Evolutionary conservation across 2,888 invertebrate species (phyloP).

Genomic region (Dysmachus trigonus): DNA sequence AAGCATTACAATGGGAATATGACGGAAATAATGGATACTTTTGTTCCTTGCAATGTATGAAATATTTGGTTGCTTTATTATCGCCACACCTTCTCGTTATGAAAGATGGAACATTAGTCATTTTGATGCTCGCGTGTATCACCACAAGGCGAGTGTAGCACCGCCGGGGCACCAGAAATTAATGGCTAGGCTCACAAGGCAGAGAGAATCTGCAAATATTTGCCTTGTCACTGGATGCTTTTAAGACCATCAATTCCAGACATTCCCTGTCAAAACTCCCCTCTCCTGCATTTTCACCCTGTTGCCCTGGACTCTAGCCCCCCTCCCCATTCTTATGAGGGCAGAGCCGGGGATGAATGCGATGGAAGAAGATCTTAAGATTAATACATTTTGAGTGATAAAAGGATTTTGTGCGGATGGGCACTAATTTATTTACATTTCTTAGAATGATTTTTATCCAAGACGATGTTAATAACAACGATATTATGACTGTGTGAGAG

Average conservation of each 20-base stretch:
- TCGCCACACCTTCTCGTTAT: constrained; percentile 19
- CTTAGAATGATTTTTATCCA: constrained; percentile 15
- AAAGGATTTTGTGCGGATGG: constrained; percentile 44
- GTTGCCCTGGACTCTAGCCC: neutral
- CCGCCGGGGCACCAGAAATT: constrained; percentile 33
- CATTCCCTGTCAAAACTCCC: constrained; percentile 43
- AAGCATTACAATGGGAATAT: neutral
- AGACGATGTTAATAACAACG: neutral
- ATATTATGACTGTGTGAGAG: neutral
- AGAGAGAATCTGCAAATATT: constrained; percentile 47
- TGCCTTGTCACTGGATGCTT: constrained; percentile 49
- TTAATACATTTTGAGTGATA: constrained; percentile 47
- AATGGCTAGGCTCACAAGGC: constrained; percentile 36
- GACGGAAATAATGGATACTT: constrained; percentile 27
- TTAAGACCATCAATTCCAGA: constrained; percentile 48
- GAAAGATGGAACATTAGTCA: constrained; percentile 45
- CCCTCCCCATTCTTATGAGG: neutral
- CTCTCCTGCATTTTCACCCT: neutral
- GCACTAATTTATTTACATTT: constrained; percentile 44
- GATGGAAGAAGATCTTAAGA: constrained; percentile 36
- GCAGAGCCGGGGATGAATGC: neutral
- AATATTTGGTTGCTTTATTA: constrained; percentile 31
- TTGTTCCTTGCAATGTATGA: constrained; percentile 30
- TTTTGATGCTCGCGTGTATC: constrained; percentile 47
- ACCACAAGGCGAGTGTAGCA: constrained; percentile 22